Percentiles rank a stretch among this genome's conserved stretches.
These are phyloP conservation scores for Aythya baeri DNA, from an alignment of 2,113 vertebrate genomes.

Conservation along the genomic window DNA sequence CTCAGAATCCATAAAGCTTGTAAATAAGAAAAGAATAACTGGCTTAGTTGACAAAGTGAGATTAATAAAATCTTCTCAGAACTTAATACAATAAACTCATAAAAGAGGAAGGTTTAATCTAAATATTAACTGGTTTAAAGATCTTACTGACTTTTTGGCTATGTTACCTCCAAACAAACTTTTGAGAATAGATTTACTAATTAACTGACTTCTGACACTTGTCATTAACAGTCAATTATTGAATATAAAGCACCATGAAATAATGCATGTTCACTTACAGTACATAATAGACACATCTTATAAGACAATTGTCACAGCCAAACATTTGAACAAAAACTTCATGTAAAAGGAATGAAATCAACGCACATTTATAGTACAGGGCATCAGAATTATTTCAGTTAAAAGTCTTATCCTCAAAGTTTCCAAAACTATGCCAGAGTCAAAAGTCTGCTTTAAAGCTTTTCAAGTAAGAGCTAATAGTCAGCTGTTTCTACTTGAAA, in stretches of 20 bases:
- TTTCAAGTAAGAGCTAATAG: background rate
- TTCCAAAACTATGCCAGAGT: background rate
- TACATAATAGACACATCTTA: background rate
- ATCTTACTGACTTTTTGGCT: background rate
- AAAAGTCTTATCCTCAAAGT: background rate
- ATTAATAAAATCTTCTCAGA: background rate
- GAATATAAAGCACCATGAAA: background rate
- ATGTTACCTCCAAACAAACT: background rate
- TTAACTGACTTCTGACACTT: background rate
- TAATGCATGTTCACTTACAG: background rate
- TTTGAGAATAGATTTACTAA: background rate
- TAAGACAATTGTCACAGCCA: background rate
- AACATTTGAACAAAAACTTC: background rate
- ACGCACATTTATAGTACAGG: background rate
- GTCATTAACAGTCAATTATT: background rate
- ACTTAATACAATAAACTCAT: background rate
- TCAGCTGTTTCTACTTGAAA: background rate
- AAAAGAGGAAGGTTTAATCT: background rate
- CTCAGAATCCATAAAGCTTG: background rate
- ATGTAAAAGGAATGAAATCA: background rate
- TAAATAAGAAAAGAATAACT: background rate
- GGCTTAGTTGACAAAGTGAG: background rate
- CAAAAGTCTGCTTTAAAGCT: background rate
- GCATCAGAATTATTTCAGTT: background rate
- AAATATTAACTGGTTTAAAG: background rate